A percentile compares a stretch with the other conserved stretches of the same genome.
These are phyloP conservation scores for Liodrosophila aerea DNA, from an alignment of 2,888 invertebrate species.

Conservation along the genomic window DNA sequence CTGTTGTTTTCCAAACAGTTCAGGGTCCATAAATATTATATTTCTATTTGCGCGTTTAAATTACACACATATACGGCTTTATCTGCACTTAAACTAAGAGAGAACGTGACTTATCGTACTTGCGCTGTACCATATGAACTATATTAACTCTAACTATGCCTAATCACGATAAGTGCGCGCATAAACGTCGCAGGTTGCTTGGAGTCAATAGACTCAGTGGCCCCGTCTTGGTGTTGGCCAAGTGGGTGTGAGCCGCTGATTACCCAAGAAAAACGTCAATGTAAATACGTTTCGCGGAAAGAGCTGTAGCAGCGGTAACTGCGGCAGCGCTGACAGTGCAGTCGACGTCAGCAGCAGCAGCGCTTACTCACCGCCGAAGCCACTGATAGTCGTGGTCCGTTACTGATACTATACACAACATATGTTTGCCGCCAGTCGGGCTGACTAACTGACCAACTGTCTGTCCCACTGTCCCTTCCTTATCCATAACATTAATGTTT, in stretches of 20 bases:
- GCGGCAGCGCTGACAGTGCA: conserved; percentile 9
- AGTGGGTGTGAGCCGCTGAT: conserved; percentile 20
- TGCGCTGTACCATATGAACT: too few species aligned
- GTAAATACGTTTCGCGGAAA: conserved; percentile 65
- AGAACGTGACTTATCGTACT: conserved; percentile 2
- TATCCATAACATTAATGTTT: conserved; percentile 13
- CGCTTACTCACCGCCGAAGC: conserved; percentile 51
- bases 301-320: conserved; percentile 30
- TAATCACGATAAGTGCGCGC: too few species aligned
- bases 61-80: too few species aligned
- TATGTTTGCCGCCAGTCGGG: too few species aligned
- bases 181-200: conserved; percentile 1
- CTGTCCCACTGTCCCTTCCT: too few species aligned
- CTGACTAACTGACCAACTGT: conserved; percentile 15
- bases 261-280: conserved; percentile 66
- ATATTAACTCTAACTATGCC: too few species aligned
- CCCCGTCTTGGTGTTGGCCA: too few species aligned
- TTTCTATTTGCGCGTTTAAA: too few species aligned
- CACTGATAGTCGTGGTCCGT: conserved; percentile 12
- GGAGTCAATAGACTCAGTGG: too few species aligned
- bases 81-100: too few species aligned
- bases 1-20: too few species aligned
- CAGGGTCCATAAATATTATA: too few species aligned
- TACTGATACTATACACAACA: background rate
- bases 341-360: conserved; percentile 24